phyloP scores from a whole-genome alignment of 2,113 vertebrate genomes.

The Tiliqua scincoides region DNA sequence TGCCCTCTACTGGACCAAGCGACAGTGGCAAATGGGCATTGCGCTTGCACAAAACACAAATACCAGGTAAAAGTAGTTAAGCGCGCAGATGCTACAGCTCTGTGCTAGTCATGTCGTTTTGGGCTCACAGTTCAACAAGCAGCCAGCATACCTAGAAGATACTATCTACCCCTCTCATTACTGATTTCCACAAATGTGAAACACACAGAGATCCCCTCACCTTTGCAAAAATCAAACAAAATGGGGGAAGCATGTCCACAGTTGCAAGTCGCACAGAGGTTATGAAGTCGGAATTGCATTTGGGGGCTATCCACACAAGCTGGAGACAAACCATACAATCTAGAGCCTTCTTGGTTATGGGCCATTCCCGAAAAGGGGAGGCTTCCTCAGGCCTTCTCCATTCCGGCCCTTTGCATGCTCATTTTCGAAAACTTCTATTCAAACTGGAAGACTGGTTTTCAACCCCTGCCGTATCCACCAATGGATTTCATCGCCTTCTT shows the following conservation, averaged over 20 bases:
- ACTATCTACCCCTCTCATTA: not conserved
- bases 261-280: not conserved
- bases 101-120: not conserved
- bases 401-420: not conserved
- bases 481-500: no score
- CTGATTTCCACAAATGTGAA: not conserved
- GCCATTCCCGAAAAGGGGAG: no score
- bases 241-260: not conserved
- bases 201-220: not conserved
- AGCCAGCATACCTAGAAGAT: not conserved
- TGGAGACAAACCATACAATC: no score
- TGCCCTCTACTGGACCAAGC: not conserved
- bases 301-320: no score
- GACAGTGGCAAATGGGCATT: not conserved
- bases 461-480: not conserved
- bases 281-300: no score
- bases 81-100: not conserved
- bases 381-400: not conserved
- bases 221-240: not conserved
- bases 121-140: not conserved
- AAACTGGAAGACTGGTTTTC: not conserved
- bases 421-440: not conserved
- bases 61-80: not conserved
- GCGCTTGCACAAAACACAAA: not conserved
- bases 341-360: no score